Conservation (phyloP, 2,797 vertebrate species). For the Diceros bicornis region DNA sequence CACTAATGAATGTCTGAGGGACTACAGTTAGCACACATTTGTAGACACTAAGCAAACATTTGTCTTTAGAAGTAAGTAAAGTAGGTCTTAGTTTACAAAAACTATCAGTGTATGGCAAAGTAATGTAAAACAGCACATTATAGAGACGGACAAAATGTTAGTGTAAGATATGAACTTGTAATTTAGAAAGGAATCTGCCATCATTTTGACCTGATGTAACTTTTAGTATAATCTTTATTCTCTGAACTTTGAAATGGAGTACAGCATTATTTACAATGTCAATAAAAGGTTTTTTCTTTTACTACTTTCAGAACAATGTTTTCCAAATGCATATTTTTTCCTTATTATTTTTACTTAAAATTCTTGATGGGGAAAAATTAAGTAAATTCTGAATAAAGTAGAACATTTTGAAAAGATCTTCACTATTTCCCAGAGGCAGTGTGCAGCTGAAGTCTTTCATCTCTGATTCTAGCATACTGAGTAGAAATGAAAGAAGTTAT, state of each 20-base stretch:
- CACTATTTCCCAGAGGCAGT: slow-evolving; percentile 54
- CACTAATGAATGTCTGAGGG: slow-evolving; percentile 81
- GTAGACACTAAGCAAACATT: slow-evolving; percentile 85
- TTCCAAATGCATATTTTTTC: slow-evolving; percentile 35
- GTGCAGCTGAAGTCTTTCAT: neutral
- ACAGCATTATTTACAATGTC: slow-evolving; percentile 46
- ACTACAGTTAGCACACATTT: slow-evolving; percentile 76
- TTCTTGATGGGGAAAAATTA: slow-evolving; percentile 27
- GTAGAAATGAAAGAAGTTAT: slow-evolving; percentile 31
- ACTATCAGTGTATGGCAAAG: slow-evolving; percentile 75
- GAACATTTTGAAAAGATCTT: slow-evolving; percentile 44
- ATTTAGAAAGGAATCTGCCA: slow-evolving; percentile 69
- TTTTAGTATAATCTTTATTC: slow-evolving; percentile 52
- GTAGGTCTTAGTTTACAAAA: slow-evolving; percentile 82
- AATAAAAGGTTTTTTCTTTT: neutral
- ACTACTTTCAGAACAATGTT: neutral
- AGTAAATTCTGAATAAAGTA: slow-evolving; percentile 48
- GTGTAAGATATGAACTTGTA: slow-evolving; percentile 10
- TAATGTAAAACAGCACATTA: slow-evolving; percentile 78
- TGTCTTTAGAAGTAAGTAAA: slow-evolving; percentile 85
- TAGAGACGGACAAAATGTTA: slow-evolving; percentile 75
- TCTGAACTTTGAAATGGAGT: slow-evolving; percentile 58
- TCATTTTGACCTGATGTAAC: neutral
- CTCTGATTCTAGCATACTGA: neutral
- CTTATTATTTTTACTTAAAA: slow-evolving; percentile 57